Evolutionary conservation across 2,888 invertebrate species (phyloP), one percentile per base, ranked within the genome.

Genomic region (Hirtodrosophila cameraria): DNA sequence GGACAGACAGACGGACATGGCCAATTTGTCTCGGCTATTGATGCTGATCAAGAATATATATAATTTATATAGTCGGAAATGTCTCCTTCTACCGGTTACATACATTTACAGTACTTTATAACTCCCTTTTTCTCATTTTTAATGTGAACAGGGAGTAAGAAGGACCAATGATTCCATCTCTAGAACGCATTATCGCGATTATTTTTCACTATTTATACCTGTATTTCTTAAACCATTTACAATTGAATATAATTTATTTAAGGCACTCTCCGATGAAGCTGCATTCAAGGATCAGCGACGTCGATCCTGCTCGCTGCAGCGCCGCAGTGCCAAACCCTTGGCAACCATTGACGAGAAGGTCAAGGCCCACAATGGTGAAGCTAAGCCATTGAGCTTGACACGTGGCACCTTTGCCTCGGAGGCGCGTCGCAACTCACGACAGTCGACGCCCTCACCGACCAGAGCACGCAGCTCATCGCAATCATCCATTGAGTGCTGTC

Each of bases 251-350:
- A 6, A 6, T 23, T 31, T 20, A 5, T 38, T 15, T 9, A 84
- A 92, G 90, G 92, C 93, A 16, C 92, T 93, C 13, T 92, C 92
- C 9, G 92, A 93, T 70, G 93, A 92, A 55, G 88, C 90, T 12
- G 88, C 88, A 20, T 79, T 88, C 59, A 90, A 90, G 72, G 89
- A 90, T 83, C 87, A 90, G 88, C 78, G 87, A 68, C 87, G 90
- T 61, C 84, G 87, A 11, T 88, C 80, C 3, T 66, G 87, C 53
- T 88, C 88, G 46, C 66, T 88, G 58, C 87, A 89, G 31, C 79
- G 89, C 12, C 88, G 88, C 58, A 87, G 86, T 43, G 79, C 87
- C 25, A 89, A 88, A 20, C 90, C 90, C 0, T 76, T 91, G 20
- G 91, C 90, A 46, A 91, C 91, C 25, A 91, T 91, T 25, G 89